Percentiles rank a stretch among this genome's conserved stretches.
Conservation (phyloP, 92 coral and sea anemone species). For the Actinernus sp. region DNA sequence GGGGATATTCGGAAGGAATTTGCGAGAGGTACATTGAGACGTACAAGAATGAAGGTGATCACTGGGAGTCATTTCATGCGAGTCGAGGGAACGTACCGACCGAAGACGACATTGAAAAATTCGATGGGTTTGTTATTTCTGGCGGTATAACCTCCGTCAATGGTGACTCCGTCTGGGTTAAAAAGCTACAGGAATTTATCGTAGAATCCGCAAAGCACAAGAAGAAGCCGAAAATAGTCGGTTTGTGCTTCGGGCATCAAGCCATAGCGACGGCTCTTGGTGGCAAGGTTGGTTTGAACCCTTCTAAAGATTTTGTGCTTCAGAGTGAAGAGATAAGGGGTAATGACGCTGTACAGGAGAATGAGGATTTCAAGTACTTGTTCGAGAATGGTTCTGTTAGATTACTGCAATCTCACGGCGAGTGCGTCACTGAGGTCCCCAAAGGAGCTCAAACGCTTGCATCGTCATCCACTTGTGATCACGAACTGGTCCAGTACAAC, state of each 20-base stretch:
- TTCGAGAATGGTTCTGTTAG: constrained; percentile 63
- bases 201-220: constrained; percentile 16
- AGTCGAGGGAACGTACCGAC: constrained; percentile 60
- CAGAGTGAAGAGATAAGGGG: constrained; percentile 63
- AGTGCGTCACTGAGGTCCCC: constrained; percentile 76
- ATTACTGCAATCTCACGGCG: constrained; percentile 80
- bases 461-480: constrained; percentile 69
- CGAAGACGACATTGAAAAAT: constrained; percentile 56
- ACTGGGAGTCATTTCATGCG: constrained; percentile 70
- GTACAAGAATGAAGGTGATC: constrained; percentile 19
- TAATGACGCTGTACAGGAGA: constrained; percentile 21
- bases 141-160: constrained; percentile 83
- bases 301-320: constrained; percentile 71
- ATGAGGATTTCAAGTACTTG: constrained; percentile 17
- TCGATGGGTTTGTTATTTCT: constrained; percentile 66
- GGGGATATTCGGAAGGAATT: constrained; percentile 73
- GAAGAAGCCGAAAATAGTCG: constrained; percentile 68
- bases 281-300: constrained; percentile 73
- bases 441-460: constrained; percentile 65
- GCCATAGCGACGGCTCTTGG: constrained; percentile 81
- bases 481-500: constrained; percentile 75
- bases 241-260: constrained; percentile 93
- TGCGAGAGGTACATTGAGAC: constrained; percentile 41
- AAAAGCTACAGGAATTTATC: constrained; percentile 50
- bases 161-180: constrained; percentile 68